Conservation (phyloP, 2,888 invertebrate species). For the Apeira syringaria region DNA sequence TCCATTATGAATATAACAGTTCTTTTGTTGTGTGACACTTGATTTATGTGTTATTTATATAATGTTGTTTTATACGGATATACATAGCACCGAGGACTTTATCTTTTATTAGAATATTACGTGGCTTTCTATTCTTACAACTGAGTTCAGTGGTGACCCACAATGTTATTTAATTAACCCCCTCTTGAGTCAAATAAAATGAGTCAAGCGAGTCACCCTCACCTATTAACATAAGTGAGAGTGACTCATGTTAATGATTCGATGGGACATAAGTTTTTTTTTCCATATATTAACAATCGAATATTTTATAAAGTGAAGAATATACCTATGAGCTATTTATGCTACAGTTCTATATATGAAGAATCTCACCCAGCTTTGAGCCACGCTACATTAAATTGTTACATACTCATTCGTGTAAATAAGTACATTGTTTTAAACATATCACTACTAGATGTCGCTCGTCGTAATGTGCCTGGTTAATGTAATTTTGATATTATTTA, state of each 20-base stretch:
- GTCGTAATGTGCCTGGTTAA: conserved; percentile 31
- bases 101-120: not conserved
- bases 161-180: no score
- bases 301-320: no score
- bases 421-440: conserved; percentile 58
- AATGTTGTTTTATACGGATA: conserved; percentile 9
- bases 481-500: conserved; percentile 29
- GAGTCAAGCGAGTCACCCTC: no score
- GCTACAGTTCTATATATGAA: no score
- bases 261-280: no score
- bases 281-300: no score
- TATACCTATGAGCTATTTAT: no score
- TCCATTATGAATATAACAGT: conserved; percentile 42
- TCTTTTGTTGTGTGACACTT: conserved; percentile 29
- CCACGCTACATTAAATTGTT: conserved; percentile 41
- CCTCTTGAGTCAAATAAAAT: no score
- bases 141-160: no score
- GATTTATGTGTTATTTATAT: conserved; percentile 27
- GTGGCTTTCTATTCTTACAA: no score
- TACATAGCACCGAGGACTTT: conserved; percentile 12
- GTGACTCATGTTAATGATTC: no score
- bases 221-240: no score
- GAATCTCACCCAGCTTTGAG: conserved; percentile 43
- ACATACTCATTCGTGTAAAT: conserved; percentile 69
- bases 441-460: conserved; percentile 41